Percentiles rank a stretch among this genome's conserved stretches.
phyloP scores from a whole-genome alignment of 1,140 invertebrate genomes.

The Pygmarrhopalites habei region DNA sequence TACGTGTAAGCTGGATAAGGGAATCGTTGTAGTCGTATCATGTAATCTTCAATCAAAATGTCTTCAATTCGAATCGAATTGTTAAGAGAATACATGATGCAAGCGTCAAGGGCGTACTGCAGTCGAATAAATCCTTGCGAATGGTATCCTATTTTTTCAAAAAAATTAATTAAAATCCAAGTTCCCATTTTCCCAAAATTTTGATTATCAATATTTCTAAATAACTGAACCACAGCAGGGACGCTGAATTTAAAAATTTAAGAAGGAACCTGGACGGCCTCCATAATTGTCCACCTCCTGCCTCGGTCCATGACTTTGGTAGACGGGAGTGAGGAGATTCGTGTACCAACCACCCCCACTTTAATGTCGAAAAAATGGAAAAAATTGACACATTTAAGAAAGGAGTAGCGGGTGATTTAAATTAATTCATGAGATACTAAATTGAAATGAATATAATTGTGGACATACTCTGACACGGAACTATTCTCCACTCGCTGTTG shows the following conservation, averaged over 20 bases:
- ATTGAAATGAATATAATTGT: too few species aligned
- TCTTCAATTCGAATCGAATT: too few species aligned
- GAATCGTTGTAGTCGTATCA: conserved; percentile 52
- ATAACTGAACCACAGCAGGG: too few species aligned
- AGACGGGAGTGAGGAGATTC: conserved; percentile 57
- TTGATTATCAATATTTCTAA: too few species aligned
- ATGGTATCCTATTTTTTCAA: conserved; percentile 65
- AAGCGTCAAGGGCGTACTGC: conserved; percentile 56
- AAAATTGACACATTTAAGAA: too few species aligned
- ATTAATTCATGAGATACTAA: too few species aligned
- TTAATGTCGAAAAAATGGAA: too few species aligned
- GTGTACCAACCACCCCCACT: conserved; percentile 54
- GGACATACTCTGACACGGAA: too few species aligned
- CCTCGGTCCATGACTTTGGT: conserved; percentile 59
- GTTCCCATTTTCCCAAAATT: too few species aligned
- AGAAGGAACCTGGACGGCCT: conserved; percentile 59
- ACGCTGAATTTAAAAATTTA: too few species aligned
- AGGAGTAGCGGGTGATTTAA: too few species aligned
- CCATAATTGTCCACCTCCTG: conserved; percentile 49
- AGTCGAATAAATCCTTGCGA: conserved; percentile 61
- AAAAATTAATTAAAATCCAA: conserved; percentile 36
- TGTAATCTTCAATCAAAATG: conserved; percentile 8
- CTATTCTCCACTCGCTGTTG: too few species aligned
- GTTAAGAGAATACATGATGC: conserved; percentile 50
- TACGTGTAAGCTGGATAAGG: conserved; percentile 65